Evolutionary conservation across 2,797 vertebrate species (phyloP), one percentile per base, ranked within the genome.

Genomic region (Hipposideros larvatus): DNA sequence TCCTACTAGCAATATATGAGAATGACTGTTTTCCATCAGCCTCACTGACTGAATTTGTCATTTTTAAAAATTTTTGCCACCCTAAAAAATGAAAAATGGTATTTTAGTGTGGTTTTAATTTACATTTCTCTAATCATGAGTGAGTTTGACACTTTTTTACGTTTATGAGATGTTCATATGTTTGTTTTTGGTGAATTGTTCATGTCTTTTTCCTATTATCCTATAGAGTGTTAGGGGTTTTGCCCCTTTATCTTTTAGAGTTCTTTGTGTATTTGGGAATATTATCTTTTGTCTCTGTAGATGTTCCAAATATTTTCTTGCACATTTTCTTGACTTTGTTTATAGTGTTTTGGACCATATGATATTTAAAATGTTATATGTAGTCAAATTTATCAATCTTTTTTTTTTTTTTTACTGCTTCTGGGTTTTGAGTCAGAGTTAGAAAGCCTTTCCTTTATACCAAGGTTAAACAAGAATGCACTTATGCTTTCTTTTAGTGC

Each of bases 311-410:
- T 78, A 82, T 86, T 88, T 93, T 87, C 48, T 74, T 41, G 21
- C 13, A 92, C n/a, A 92, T 94, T 87, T 34, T 78, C 91, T 83
- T 73, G 26, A 80, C 48, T 88, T 84, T 43, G 3, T 48, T 70
- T 82, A 59, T 68, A 21, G 24, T 89, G 11, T 22, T 66, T 51
- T 19, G 15, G 19, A 0, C 16, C 57, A 91, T 51, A 82, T 19
- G 31, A 59, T 24, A 26, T 80, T 79, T 9, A 2, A n/a, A 89
- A 70, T 51, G 18, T 77, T 43, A 75, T 63, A 88, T 61, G 4
- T 43, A 79, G 28, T 90, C 37, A 96, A 83, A 78, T 79, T 37
- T 71, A 66, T 74, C 63, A 95, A 21, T 83, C 6, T 61, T 78
- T 91, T 94, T 65, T 74, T 61, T 78, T 91, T 94, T 65, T 74